phyloP scores from a whole-genome alignment of 2,113 vertebrate species.

The Lonchura striata region DNA sequence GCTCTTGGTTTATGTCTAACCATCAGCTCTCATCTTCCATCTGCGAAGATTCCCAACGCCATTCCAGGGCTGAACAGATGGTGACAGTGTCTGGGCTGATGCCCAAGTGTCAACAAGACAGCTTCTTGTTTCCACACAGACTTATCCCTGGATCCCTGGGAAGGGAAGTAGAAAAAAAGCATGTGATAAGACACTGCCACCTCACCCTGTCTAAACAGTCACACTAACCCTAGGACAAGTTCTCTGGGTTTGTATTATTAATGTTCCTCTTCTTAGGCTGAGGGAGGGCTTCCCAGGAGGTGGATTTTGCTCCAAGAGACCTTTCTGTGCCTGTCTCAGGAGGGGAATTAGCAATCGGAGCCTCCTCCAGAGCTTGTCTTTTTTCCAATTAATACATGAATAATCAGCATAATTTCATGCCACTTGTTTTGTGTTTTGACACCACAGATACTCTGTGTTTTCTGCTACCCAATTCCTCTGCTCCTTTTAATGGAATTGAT shows the following conservation, averaged over 20 bases:
- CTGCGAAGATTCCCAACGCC: background rate
- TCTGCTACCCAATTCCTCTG: background rate
- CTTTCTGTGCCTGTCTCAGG: background rate
- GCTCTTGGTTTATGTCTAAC: background rate
- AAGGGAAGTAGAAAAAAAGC: background rate
- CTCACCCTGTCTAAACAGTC: background rate
- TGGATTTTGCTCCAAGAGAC: background rate
- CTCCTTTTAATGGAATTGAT: background rate
- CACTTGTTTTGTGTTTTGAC: background rate
- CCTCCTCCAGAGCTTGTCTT: background rate
- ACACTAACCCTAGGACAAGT: background rate
- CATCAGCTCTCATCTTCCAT: background rate
- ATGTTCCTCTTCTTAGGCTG: background rate
- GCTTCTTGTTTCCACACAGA: background rate
- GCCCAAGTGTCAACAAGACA: background rate
- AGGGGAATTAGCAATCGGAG: background rate
- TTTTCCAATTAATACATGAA: conserved; percentile 1
- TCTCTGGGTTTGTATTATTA: background rate
- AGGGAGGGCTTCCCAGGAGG: background rate
- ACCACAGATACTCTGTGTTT: background rate
- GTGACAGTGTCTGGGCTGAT: background rate
- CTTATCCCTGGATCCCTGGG: background rate
- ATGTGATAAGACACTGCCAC: background rate
- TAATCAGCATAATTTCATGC: conserved; percentile 6
- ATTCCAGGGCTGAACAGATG: background rate